These are phyloP conservation scores for Stenotaenia linearis DNA, from an alignment of 2,888 invertebrate genomes.

Conservation along the genomic window DNA sequence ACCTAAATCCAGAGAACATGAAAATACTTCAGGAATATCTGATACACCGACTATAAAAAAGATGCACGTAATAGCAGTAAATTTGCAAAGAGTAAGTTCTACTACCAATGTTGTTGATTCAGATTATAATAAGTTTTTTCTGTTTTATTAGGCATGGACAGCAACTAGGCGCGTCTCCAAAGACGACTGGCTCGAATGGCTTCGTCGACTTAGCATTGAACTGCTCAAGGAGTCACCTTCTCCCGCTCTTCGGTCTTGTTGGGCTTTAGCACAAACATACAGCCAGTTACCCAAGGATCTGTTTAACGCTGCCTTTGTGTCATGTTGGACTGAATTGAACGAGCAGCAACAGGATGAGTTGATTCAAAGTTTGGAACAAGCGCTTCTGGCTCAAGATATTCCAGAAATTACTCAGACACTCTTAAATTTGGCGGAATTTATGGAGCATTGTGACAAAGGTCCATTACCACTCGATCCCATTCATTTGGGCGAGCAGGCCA, in stretches of 20 bases:
- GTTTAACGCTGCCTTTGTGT: conserved; percentile 98
- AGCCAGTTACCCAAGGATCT: conserved; percentile 90
- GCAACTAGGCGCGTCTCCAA: conserved; percentile 86
- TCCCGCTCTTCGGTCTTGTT: conserved; percentile 87
- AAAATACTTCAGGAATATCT: conserved; percentile 54
- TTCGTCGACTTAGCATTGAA: conserved; percentile 83
- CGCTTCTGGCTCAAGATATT: conserved; percentile 83
- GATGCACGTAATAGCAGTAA: conserved; percentile 73
- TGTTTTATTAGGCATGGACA: conserved; percentile 66
- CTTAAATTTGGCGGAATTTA: conserved; percentile 95
- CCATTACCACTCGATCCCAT: conserved; percentile 83
- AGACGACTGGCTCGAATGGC: conserved; percentile 99
- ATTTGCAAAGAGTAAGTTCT: conserved; percentile 61
- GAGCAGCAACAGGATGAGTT: conserved; percentile 74
- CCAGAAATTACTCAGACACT: conserved; percentile 95
- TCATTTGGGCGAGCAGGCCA: conserved; percentile 83
- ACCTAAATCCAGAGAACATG: conserved; percentile 65
- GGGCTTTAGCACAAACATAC: conserved; percentile 86
- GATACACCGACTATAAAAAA: conserved; percentile 69
- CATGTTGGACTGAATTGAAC: conserved; percentile 94
- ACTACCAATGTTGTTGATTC: too few relatives aligned
- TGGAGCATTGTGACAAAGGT: conserved; percentile 97
- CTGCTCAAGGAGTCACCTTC: conserved; percentile 92
- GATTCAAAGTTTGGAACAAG: conserved; percentile 78
- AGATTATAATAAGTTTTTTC: too few relatives aligned